Percentiles rank a stretch among this genome's conserved stretches.
These are phyloP conservation scores for Zootermopsis nevadensis DNA, from an alignment of 2,888 invertebrate species.

Conservation along the genomic window DNA sequence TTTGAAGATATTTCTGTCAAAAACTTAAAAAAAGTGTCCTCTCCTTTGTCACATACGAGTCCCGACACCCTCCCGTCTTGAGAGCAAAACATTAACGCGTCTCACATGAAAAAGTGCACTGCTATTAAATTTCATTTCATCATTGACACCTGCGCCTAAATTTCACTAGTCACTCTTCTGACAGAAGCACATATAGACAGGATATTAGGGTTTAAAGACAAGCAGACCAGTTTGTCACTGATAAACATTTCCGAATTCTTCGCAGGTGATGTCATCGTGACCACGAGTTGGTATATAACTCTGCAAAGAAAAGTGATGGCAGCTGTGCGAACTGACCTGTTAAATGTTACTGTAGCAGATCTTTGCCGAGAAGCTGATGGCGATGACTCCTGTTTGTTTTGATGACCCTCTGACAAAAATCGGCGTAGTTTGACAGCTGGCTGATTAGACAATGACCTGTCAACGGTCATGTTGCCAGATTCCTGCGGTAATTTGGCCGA, in stretches of 20 bases:
- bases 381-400: not conserved
- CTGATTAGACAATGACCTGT: not conserved
- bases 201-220: not conserved
- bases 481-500: not conserved
- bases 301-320: not conserved
- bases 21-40: too few species aligned
- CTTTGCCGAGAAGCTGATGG: not conserved
- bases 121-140: too few species aligned
- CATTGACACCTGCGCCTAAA: not conserved
- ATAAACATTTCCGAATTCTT: not conserved
- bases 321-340: slow-evolving; percentile 15
- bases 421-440: not conserved
- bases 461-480: slow-evolving; percentile 1
- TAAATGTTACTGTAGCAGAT: not conserved
- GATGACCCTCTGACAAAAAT: slow-evolving; percentile 22
- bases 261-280: not conserved
- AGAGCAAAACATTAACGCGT: too few species aligned
- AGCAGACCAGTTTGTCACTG: not conserved
- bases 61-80: too few species aligned
- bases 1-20: too few species aligned
- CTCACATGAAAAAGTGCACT: too few species aligned
- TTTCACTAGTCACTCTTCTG: not conserved
- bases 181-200: not conserved
- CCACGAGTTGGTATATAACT: not conserved
- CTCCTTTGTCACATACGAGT: too few species aligned